These are phyloP conservation scores for Clarias magur DNA, from an alignment of 2,113 vertebrate genomes.

Conservation along the genomic window DNA sequence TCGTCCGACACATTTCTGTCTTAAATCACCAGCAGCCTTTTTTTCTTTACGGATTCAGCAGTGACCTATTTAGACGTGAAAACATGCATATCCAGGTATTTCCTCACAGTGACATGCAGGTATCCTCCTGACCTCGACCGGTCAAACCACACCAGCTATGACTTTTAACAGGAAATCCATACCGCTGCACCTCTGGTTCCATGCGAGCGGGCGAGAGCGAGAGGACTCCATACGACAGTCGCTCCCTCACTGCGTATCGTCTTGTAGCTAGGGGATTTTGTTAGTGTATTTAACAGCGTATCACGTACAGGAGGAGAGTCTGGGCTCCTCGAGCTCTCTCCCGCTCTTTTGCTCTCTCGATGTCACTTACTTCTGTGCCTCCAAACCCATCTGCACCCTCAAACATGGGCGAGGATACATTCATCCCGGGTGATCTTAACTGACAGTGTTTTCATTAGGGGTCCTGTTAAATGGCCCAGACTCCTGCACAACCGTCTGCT, in stretches of 20 bases:
- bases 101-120: constrained; percentile 54
- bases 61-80: constrained; percentile 39
- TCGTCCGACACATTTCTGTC: constrained; percentile 60
- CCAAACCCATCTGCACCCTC: constrained; percentile 41
- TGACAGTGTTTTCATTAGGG: constrained; percentile 32
- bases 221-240: neutral
- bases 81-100: constrained; percentile 60
- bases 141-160: constrained; percentile 54
- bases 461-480: constrained; percentile 59
- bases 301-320: neutral
- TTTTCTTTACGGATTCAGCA: constrained; percentile 46
- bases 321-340: neutral
- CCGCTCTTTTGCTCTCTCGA: constrained; percentile 36
- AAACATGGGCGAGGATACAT: constrained; percentile 11
- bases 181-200: constrained; percentile 54
- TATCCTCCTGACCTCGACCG: constrained; percentile 47
- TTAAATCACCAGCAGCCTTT: constrained; percentile 79
- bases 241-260: neutral
- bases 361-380: constrained; percentile 48
- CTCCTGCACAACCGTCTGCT: constrained; percentile 4
- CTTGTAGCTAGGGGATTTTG: constrained; percentile 37
- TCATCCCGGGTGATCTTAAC: constrained; percentile 22
- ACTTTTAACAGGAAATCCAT: constrained; percentile 43
- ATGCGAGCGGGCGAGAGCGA: constrained; percentile 32
- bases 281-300: neutral